These are phyloP conservation scores for Anguilla anguilla DNA, from an alignment of 2,797 vertebrate species.

Conservation along the genomic window DNA sequence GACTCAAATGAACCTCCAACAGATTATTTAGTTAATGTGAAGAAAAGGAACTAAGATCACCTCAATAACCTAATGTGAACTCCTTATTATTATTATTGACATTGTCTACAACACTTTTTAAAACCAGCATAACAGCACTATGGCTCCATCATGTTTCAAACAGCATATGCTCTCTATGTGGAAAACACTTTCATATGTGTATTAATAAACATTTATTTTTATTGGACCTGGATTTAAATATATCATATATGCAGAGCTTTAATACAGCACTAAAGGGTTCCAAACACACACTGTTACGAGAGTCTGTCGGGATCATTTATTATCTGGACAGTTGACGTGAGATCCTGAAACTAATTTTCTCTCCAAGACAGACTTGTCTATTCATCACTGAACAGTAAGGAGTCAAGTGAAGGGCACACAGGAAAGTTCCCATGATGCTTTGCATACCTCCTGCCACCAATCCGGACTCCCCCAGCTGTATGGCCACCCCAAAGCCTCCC, in stretches of 20 bases:
- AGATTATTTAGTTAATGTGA: background rate
- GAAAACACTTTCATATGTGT: background rate
- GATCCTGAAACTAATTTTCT: background rate
- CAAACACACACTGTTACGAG: background rate
- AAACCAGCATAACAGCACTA: background rate
- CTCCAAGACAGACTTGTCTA: background rate
- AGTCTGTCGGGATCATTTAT: background rate
- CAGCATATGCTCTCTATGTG: background rate
- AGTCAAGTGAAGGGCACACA: background rate
- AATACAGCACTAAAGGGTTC: background rate
- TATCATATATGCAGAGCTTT: background rate
- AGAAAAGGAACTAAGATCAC: background rate
- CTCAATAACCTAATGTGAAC: background rate
- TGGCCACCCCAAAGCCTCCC: constrained; percentile 96
- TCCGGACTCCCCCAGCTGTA: constrained; percentile 95
- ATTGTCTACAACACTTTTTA: background rate
- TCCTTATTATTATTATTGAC: background rate
- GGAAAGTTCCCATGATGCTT: background rate
- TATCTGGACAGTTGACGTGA: background rate
- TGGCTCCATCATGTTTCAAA: background rate
- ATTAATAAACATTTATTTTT: constrained; percentile 4
- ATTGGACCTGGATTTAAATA: background rate
- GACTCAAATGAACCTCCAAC: background rate
- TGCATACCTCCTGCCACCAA: constrained; percentile 93
- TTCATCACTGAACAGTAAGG: background rate